Base-by-base conservation (phyloP, 2,113 vertebrate genomes). In the Rhabdomys dilectus region DNA sequence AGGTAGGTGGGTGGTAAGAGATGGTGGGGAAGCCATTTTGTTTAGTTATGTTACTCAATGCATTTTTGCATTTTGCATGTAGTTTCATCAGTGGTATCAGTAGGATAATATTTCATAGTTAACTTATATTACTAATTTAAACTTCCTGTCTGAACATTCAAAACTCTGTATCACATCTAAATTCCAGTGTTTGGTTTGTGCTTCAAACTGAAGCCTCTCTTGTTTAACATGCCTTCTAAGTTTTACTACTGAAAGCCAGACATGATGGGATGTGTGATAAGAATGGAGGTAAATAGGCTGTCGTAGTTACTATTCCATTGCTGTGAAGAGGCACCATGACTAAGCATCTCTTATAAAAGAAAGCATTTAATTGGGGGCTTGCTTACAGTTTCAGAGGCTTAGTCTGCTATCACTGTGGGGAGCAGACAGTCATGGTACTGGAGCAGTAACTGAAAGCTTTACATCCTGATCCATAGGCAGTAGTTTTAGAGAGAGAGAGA, bases 121-220 rank as follows among this genome's bases (percentile, higher is more conserved):
- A 91, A 66, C 66, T 31, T 89, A 77, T 68, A 76, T 77, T 75
- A 39, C 45, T 88, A 36, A 36, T 75, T 95, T 95, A 75, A 84
- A 62, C 92, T 60, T 94, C 21, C 75, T 70, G 1, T 87, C n/a
- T 90, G 62, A n/a, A 24, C 92, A 1, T 92, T 66, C 80, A 45
- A 62, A 73, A 90, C 53, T 90, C 48, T 66, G 7, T n/a, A 15
- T 87, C 81, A 73, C 56, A 66, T 66, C 64, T 91, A 19, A n/a
- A 31, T 88, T 81, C 82, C n/a, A 75, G 66, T 58, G 29, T 39
- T 88, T 72, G 15, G 8, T 73, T 88, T 70, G 45, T 48, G 62
- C 66, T 45, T 91, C n/a, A 53, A 11, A 82, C 48, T 96, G 29
- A 87, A 56, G 60, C 76, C 66, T 56, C 56, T 51, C 42, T 84